Base-by-base conservation (phyloP, 35 echinoderm and acorn worm species). In the Strongylocentrotus purpuratus region DNA sequence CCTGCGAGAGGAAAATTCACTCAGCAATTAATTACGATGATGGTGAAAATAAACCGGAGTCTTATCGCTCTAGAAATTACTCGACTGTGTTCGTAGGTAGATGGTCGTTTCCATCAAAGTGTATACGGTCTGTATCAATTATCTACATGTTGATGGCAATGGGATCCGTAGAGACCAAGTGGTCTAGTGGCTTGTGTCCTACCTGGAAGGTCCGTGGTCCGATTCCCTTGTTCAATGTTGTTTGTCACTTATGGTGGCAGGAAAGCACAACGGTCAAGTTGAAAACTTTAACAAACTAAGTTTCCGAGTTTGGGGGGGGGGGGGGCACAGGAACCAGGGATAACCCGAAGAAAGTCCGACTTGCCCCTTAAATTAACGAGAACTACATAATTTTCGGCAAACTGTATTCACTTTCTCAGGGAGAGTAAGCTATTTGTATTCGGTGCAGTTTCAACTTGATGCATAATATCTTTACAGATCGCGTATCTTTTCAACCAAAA, bases 1-100 rank as follows among this genome's bases (percentile, higher is more conserved):
- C 25, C 65, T n/a, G 7, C 12, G 32, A 35, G 87, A 89, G 87
- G 87, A 89, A 89, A 46, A 89, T 89, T 89, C 87, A 89, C 45
- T 89, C 87, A 89, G 15, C 87, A 46, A 89, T 46, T 89, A 89
- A 89, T 89, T 89, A 89, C 22, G 65, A n/a, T 78, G 18, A 22
- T 78, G 65, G 65, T 78, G 65, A 78, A 78, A 78, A 78, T 78
- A 78, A n/a, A 78, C 65, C 65, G 28, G 20, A 22, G 15, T 28
- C 65, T 78, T 78, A 78, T 78, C 65, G 65, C 65, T 78, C 65
- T 78, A n/a, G 25, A 78, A 78, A 78, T n/a, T 78, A 78, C 65
- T 78, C 28, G 18, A 78, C 65, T 78, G 65, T 78, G 18, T 70
- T 28, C 17, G 17, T 78, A 28, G 65, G 4, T 25, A 28, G 65